A percentile compares a stretch with the other conserved stretches of the same genome.
Conservation (phyloP, 2,888 invertebrate genomes). For the Pinctada fucata region DNA sequence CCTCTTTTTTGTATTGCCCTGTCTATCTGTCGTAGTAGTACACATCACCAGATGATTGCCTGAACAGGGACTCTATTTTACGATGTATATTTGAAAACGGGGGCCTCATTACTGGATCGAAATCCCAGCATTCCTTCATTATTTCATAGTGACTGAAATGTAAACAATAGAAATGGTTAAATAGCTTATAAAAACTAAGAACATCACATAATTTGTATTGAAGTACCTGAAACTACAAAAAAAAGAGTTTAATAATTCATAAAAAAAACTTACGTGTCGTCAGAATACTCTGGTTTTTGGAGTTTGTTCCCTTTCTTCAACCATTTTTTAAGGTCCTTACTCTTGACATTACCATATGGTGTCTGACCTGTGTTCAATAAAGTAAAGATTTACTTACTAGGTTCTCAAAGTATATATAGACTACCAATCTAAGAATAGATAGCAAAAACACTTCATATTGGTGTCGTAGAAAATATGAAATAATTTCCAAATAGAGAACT, state of each 20-base stretch:
- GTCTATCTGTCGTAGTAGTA: constrained; percentile 43
- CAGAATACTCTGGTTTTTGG: constrained; percentile 55
- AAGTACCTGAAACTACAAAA: too few species aligned
- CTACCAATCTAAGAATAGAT: too few species aligned
- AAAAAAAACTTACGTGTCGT: constrained; percentile 54
- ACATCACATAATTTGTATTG: too few species aligned
- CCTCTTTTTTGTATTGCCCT: background rate
- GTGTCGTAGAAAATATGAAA: too few species aligned
- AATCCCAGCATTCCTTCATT: constrained; percentile 56
- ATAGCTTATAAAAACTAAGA: too few species aligned
- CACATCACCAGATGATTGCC: constrained; percentile 43
- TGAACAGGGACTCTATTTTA: constrained; percentile 48
- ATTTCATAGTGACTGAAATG: constrained; percentile 52
- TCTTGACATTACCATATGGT: constrained; percentile 50
- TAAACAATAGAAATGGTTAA: background rate
- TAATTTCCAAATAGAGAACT: too few species aligned
- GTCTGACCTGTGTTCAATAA: constrained; percentile 43
- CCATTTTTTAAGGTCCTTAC: constrained; percentile 47
- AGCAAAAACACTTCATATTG: too few species aligned
- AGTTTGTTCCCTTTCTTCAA: constrained; percentile 53
- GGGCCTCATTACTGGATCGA: constrained; percentile 44
- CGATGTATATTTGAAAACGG: constrained; percentile 43
- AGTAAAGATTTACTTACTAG: too few species aligned
- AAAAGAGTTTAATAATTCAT: too few species aligned
- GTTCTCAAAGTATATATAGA: too few species aligned